A percentile compares a stretch with the other conserved stretches of the same genome.
These are phyloP conservation scores for Ladona fulva DNA, from an alignment of 1,140 invertebrate species.

Conservation along the genomic window DNA sequence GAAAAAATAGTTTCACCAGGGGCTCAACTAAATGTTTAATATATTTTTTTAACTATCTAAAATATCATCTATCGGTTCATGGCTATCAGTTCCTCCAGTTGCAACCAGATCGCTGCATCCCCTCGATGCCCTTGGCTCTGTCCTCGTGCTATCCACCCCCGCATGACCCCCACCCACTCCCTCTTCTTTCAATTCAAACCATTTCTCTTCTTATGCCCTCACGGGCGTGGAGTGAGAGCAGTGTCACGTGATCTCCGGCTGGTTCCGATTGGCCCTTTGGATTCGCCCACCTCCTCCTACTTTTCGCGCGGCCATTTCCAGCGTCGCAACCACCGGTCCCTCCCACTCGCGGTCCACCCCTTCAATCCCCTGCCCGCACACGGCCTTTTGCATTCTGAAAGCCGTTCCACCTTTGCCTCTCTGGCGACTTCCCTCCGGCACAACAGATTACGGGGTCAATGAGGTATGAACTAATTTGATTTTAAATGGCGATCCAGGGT, in stretches of 20 bases:
- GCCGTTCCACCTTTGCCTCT: neutral
- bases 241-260: too few relatives aligned
- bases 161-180: neutral
- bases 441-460: neutral
- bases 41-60: too few relatives aligned
- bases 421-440: neutral
- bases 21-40: too few relatives aligned
- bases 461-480: slow-evolving; percentile 2
- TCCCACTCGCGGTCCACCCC: neutral
- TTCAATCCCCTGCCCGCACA: neutral
- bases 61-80: too few relatives aligned
- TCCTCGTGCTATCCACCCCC: too few relatives aligned
- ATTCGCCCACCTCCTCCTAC: neutral
- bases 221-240: too few relatives aligned
- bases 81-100: too few relatives aligned
- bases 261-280: neutral
- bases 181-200: neutral
- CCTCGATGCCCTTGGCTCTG: too few relatives aligned
- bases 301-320: slow-evolving; percentile 2
- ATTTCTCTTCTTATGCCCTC: neutral
- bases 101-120: too few relatives aligned
- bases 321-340: neutral
- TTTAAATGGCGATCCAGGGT: neutral
- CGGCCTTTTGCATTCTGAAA: too few relatives aligned
- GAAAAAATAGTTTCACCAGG: too few relatives aligned